Evolutionary conservation across 2,113 vertebrate species (phyloP).

Genomic region (Callipepla squamata): DNA sequence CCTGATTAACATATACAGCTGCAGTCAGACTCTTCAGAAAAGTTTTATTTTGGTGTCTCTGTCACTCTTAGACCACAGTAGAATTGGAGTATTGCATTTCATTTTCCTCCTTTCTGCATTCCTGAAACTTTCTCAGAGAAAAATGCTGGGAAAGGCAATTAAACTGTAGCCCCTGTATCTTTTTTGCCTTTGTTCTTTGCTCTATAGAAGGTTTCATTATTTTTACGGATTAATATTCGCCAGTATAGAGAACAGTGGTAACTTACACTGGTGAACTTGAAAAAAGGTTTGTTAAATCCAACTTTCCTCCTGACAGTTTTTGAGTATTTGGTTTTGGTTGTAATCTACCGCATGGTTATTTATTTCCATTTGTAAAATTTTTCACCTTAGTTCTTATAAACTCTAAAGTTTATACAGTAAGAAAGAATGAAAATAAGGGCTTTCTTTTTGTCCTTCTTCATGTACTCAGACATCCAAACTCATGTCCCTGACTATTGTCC

Average conservation of each 20-base stretch:
- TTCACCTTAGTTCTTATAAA: background rate
- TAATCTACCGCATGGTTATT: slow-evolving; percentile 1
- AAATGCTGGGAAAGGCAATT: background rate
- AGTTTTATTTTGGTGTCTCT: slow-evolving; percentile 1
- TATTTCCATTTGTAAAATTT: background rate
- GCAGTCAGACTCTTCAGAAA: background rate
- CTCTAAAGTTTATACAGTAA: background rate
- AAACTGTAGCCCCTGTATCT: background rate
- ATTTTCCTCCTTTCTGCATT: background rate
- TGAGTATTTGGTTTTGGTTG: background rate
- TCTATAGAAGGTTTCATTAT: slow-evolving; percentile 18
- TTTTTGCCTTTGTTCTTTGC: slow-evolving; percentile 29
- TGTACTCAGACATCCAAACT: background rate
- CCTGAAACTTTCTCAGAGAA: background rate
- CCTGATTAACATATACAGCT: background rate
- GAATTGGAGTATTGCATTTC: background rate
- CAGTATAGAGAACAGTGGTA: background rate
- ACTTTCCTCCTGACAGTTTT: background rate
- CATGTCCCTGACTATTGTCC: background rate
- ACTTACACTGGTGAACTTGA: slow-evolving; percentile 18
- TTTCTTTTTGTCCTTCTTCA: background rate
- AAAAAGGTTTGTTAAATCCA: slow-evolving; percentile 38
- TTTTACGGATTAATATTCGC: slow-evolving; percentile 29
- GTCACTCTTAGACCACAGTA: background rate
- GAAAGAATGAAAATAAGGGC: background rate